Evolutionary conservation across 2,888 invertebrate species (phyloP), one percentile per base, ranked within the genome.

Genomic region (Tetragonula carbonaria): DNA sequence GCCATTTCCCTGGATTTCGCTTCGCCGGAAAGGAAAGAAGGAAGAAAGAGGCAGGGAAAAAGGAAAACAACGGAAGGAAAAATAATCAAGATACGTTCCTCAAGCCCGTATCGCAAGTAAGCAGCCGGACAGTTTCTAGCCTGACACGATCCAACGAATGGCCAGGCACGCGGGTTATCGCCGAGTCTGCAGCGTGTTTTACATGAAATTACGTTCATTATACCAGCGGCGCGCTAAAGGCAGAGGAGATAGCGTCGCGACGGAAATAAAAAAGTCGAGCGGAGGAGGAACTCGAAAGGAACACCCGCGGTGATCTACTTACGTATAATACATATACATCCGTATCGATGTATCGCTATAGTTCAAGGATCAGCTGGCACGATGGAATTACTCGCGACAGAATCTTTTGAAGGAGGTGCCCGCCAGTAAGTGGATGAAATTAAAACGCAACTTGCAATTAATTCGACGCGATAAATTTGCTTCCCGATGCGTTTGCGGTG

Each of bases 291-390:
- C 53, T 59, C 16, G 63, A n/a, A n/a, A 71, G 59, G 74, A 80
- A 80, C 77, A 85, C 77, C 80, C 33, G 80, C 63, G 63, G 78
- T 80, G 85, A 85, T 77, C 74, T 75, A 67, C 78, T 85, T 81
- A 62, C 50, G 23, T 66, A 28, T 28, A 28, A 28, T 28, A n/a
- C 14, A 13, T 14, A 14, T 59, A 1, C 14, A 5, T 2, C 74
- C 67, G 59, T 33, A 77, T 82, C 70, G 51, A 82, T 67, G 68
- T 65, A 23, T 53, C 68, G 16, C 45, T 45, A 8, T 45, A 8
- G 38, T 38, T 38, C 38, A 13, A 70, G 51, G 13, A 68, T 4
- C 78, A n/a, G 55, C 21, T 18, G 51, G 68, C 59, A 70, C 78
- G 79, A 70, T 66, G 38, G 38, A 51, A 55, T 71, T 65, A 45